These are phyloP conservation scores for Pardalotus punctatus DNA, from an alignment of 2,113 vertebrate genomes.

Conservation along the genomic window DNA sequence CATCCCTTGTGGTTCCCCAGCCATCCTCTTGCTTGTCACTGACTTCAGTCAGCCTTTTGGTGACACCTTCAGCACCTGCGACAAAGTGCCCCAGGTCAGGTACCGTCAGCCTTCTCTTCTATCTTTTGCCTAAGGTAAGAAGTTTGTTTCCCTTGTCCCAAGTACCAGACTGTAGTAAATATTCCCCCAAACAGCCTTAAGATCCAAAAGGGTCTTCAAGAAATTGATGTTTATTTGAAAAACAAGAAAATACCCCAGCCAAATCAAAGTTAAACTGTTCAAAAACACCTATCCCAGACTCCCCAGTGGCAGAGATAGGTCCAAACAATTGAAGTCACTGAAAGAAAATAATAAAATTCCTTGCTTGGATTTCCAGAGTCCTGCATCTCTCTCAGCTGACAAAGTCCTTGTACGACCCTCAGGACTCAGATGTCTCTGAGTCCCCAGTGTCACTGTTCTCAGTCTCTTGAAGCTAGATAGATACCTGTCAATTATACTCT, in stretches of 20 bases:
- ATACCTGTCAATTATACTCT: conserved; percentile 62
- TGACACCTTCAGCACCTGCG: conserved; percentile 10
- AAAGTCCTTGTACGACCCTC: conserved; percentile 57
- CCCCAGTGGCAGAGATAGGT: conserved; percentile 8
- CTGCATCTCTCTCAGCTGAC: conserved; percentile 21
- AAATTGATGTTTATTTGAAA: conserved; percentile 62
- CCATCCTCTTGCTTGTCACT: not conserved
- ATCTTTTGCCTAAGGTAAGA: conserved; percentile 49
- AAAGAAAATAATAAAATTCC: conserved; percentile 5
- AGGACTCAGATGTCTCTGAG: not conserved
- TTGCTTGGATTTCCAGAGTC: conserved; percentile 6
- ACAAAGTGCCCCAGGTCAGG: conserved; percentile 34
- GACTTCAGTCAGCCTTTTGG: conserved; percentile 32
- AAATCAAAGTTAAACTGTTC: conserved; percentile 62
- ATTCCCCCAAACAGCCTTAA: conserved; percentile 12
- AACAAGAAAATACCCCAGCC: conserved; percentile 22
- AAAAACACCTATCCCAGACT: conserved; percentile 18
- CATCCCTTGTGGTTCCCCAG: not conserved
- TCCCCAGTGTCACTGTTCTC: conserved; percentile 5
- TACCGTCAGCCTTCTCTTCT: not conserved
- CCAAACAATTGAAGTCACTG: conserved; percentile 34
- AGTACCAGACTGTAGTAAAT: conserved; percentile 14
- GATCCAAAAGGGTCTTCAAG: conserved; percentile 18
- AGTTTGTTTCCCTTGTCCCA: conserved; percentile 27
- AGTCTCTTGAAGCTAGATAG: conserved; percentile 31